Conservation (phyloP, 1,140 invertebrate species). For the Anastatus disparis region DNA sequence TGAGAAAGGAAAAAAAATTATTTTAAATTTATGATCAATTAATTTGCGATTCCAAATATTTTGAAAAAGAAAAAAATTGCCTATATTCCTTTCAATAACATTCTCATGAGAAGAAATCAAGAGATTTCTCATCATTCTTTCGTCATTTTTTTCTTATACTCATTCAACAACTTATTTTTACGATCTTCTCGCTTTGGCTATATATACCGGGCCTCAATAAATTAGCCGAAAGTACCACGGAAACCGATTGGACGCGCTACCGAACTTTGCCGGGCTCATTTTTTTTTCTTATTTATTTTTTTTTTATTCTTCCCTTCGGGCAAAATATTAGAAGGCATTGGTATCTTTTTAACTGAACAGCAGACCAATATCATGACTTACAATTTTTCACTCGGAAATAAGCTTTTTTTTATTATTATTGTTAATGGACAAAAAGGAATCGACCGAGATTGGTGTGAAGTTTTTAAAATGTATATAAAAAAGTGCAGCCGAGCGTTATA, state of each 20-base stretch:
- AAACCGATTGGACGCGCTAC: constrained; percentile 52
- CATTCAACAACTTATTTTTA: constrained; percentile 44
- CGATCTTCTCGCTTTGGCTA: constrained; percentile 40
- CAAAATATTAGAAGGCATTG: constrained; percentile 26
- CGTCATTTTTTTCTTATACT: constrained; percentile 31
- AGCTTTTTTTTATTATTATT: constrained; percentile 5
- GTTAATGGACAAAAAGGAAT: too few species aligned
- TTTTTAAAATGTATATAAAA: neutral
- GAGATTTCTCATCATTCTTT: constrained; percentile 41
- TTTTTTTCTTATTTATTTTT: too few species aligned
- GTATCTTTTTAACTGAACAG: too few species aligned
- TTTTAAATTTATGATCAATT: constrained; percentile 32
- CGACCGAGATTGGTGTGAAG: neutral
- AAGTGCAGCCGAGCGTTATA: too few species aligned
- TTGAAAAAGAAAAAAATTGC: too few species aligned
- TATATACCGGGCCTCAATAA: too few species aligned
- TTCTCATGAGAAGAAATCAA: too few species aligned
- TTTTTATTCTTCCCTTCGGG: neutral
- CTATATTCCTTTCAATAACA: too few species aligned
- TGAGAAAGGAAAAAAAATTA: too few species aligned
- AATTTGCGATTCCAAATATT: constrained; percentile 28
- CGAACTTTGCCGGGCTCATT: too few species aligned
- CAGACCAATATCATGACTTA: constrained; percentile 30
- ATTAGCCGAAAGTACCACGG: constrained; percentile 45
- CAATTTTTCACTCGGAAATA: constrained; percentile 26